Conservation (phyloP, 2,797 vertebrate species). For the Crenuchus spilurus region DNA sequence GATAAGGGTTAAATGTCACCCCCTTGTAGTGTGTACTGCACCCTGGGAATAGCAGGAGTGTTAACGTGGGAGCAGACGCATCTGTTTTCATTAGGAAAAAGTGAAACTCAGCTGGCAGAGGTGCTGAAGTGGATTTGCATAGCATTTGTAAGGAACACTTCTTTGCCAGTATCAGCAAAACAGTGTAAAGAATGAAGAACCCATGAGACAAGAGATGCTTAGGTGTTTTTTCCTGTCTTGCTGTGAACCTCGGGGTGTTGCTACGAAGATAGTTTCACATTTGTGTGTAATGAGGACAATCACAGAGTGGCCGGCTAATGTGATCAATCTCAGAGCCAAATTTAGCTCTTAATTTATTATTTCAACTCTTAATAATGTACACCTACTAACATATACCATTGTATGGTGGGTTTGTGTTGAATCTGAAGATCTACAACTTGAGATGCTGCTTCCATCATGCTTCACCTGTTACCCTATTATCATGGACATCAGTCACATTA, state of each 20-base stretch:
- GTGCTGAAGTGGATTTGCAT: not conserved
- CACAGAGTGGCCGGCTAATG: not conserved
- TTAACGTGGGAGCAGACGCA: not conserved
- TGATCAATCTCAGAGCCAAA: not conserved
- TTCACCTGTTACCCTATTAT: too few relatives aligned
- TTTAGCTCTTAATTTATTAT: not conserved
- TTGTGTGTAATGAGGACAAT: not conserved
- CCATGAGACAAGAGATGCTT: not conserved
- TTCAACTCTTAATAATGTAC: too few relatives aligned
- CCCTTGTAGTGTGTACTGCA: too few relatives aligned
- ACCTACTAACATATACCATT: too few relatives aligned
- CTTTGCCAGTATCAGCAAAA: conserved; percentile 5
- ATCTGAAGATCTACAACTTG: too few relatives aligned
- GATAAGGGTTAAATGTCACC: too few relatives aligned
- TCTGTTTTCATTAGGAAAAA: conserved; percentile 14
- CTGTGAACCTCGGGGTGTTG: too few relatives aligned
- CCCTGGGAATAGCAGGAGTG: too few relatives aligned
- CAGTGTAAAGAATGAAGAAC: not conserved
- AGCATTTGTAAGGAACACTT: not conserved
- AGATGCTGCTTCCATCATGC: too few relatives aligned
- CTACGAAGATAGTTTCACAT: too few relatives aligned
- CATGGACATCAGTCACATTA: too few relatives aligned
- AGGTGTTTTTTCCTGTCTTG: not conserved
- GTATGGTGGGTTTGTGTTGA: too few relatives aligned
- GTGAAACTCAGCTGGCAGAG: not conserved